These are phyloP conservation scores for Parapsyche elsis DNA, from an alignment of 1,140 invertebrate species.

Conservation along the genomic window DNA sequence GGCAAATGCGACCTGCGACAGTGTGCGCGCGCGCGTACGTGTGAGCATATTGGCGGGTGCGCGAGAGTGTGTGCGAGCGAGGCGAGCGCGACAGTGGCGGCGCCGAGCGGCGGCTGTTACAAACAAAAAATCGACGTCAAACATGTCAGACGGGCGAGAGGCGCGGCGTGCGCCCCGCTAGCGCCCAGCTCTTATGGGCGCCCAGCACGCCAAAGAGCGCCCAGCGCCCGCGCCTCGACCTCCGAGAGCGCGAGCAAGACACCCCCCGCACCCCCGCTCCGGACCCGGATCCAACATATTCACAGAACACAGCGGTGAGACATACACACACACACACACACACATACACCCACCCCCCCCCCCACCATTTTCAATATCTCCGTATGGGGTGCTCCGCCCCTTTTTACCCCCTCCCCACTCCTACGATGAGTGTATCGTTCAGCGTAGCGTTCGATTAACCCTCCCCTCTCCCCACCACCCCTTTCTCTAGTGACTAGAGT, in stretches of 20 bases:
- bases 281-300: slow-evolving; percentile 78
- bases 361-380: neutral
- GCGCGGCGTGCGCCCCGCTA: slow-evolving; percentile 14
- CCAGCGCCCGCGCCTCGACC: slow-evolving; percentile 69
- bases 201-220: slow-evolving; percentile 80
- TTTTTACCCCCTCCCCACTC: neutral
- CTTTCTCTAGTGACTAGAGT: too few relatives aligned
- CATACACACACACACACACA: neutral
- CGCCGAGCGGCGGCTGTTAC: neutral
- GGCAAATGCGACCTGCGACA: too few relatives aligned
- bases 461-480: neutral
- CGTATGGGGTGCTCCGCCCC: neutral
- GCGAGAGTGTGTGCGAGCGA: neutral
- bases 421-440: too few relatives aligned
- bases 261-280: slow-evolving; percentile 72
- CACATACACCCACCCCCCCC: neutral
- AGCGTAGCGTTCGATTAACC: neutral
- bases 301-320: slow-evolving; percentile 79
- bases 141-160: slow-evolving; percentile 35
- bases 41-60: neutral
- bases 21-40: neutral
- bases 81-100: neutral
- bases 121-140: slow-evolving; percentile 56
- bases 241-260: slow-evolving; percentile 71
- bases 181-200: slow-evolving; percentile 70